These are phyloP conservation scores for Ditylenchus dipsaci DNA, from an alignment of 1,140 invertebrate species.

Conservation along the genomic window DNA sequence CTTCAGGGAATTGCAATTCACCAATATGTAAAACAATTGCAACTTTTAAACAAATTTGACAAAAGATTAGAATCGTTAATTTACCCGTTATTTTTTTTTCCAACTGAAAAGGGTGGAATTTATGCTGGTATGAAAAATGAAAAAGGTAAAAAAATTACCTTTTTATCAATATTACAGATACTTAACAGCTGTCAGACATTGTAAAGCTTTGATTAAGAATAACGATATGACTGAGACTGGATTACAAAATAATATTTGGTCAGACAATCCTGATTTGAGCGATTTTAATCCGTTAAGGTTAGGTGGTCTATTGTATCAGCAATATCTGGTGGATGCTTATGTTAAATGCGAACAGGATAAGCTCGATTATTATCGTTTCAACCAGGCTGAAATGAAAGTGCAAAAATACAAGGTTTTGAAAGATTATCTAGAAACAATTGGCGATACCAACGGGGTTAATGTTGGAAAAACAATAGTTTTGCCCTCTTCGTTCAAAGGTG, in stretches of 20 bases:
- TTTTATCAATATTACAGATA: constrained; percentile 15
- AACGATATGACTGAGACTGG: neutral
- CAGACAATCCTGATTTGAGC: constrained; percentile 1
- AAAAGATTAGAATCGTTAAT: constrained; percentile 15
- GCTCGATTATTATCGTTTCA: constrained; percentile 57
- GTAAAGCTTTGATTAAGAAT: neutral
- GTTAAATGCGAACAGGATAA: constrained; percentile 62
- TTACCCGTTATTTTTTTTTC: constrained; percentile 21
- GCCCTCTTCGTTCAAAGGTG: constrained; percentile 56
- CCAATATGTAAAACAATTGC: constrained; percentile 23
- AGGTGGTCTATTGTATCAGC: constrained; percentile 51
- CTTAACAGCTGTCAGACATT: neutral
- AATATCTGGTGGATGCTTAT: constrained; percentile 62
- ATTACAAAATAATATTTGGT: neutral
- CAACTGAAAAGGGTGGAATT: constrained; percentile 24
- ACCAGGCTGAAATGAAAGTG: constrained; percentile 61
- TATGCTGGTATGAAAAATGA: neutral
- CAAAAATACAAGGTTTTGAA: constrained; percentile 61
- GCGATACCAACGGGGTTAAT: constrained; percentile 20
- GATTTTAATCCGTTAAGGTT: constrained; percentile 40
- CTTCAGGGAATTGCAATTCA: constrained; percentile 2
- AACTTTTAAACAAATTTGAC: constrained; percentile 14
- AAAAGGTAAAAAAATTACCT: constrained; percentile 1
- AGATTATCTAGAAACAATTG: constrained; percentile 42
- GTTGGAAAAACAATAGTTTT: constrained; percentile 55